Conservation (phyloP, 2,113 vertebrate genomes). For the Aplodontia rufa region DNA sequence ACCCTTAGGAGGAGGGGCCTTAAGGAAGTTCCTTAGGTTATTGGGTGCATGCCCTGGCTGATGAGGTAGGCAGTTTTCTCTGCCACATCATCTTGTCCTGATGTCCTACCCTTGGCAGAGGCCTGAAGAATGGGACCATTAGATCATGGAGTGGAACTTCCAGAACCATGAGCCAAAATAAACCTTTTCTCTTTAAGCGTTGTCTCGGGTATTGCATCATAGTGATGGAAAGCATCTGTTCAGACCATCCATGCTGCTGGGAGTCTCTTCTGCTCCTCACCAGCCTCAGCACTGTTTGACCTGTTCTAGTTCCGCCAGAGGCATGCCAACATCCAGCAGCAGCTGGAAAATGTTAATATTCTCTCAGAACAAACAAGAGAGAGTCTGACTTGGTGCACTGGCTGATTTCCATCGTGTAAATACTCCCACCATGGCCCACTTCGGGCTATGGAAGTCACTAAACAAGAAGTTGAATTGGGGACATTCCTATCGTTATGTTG, state of each 20-base stretch:
- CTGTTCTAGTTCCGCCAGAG: rapidly evolving
- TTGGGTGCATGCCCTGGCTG: background rate
- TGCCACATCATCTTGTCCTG: no score
- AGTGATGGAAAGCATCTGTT: background rate
- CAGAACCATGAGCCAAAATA: background rate
- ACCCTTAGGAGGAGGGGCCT: background rate
- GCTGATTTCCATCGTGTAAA: background rate
- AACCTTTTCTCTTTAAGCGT: background rate
- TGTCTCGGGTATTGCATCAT: background rate
- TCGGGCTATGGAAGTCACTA: background rate
- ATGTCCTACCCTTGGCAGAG: background rate
- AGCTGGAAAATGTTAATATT: background rate
- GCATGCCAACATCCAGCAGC: no score
- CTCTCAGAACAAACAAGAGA: background rate
- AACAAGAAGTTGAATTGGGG: background rate
- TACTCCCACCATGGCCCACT: background rate
- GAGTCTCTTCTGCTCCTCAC: background rate
- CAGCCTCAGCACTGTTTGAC: no score
- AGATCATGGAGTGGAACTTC: background rate
- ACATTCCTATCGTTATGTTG: background rate
- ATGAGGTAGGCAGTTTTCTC: background rate
- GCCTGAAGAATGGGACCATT: background rate
- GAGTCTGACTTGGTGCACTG: background rate
- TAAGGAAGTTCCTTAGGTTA: background rate
- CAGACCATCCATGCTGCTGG: background rate